A percentile compares a stretch with the other conserved stretches of the same genome.
Evolutionary conservation across 2,113 vertebrate genomes (phyloP).

Genomic region (Empidonax alnorum): DNA sequence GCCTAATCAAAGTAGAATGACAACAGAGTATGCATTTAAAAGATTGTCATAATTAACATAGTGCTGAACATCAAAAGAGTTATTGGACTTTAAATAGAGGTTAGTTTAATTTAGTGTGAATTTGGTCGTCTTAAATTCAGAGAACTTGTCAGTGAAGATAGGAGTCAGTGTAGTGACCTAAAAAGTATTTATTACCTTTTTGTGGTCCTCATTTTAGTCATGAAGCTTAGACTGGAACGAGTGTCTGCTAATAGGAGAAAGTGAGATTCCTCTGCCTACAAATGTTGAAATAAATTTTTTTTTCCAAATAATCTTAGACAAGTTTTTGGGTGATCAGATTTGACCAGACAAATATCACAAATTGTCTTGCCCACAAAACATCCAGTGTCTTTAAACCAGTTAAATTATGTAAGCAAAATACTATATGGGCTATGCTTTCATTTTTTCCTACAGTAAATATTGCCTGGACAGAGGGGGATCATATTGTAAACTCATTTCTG

Average conservation of each 20-base stretch:
- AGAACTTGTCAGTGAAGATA: background rate
- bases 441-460: background rate
- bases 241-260: background rate
- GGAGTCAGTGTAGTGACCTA: background rate
- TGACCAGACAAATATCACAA: background rate
- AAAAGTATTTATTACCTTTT: background rate
- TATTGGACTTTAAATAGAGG: constrained; percentile 13
- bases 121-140: background rate
- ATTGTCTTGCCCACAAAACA: background rate
- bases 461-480: background rate
- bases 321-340: background rate
- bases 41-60: constrained; percentile 44
- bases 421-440: background rate
- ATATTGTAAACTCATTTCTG: background rate
- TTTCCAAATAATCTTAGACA: background rate
- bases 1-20: constrained; percentile 28
- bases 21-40: constrained; percentile 35
- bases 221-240: background rate
- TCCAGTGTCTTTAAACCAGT: background rate
- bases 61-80: constrained; percentile 46
- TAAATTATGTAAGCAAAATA: background rate
- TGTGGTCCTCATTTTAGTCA: background rate
- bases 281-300: background rate
- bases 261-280: background rate
- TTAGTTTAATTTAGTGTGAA: background rate